phyloP scores from a whole-genome alignment of 64 coral and sea anemone species.

The Stylophora pistillata region DNA sequence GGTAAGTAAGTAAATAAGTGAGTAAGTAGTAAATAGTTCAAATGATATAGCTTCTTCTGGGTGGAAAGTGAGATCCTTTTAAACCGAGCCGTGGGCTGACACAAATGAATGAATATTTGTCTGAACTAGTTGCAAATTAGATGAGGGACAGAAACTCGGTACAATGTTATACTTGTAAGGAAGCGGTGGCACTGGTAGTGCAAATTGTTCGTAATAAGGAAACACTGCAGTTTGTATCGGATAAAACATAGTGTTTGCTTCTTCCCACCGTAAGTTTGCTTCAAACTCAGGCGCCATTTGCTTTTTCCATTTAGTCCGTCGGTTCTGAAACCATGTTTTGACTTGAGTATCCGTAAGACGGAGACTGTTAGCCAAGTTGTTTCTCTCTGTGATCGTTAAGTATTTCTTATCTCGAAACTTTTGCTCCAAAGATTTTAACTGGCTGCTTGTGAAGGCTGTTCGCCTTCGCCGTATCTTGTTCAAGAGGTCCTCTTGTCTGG shows the following conservation, averaged over 20 bases:
- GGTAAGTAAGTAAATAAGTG: too few relatives aligned
- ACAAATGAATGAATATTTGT: slow-evolving; percentile 58
- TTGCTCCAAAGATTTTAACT: slow-evolving; percentile 90
- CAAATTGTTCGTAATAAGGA: too few relatives aligned
- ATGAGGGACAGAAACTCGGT: slow-evolving; percentile 58
- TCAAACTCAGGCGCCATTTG: slow-evolving; percentile 74
- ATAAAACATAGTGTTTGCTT: slow-evolving; percentile 31
- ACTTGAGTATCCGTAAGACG: slow-evolving; percentile 91
- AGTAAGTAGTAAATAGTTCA: background rate
- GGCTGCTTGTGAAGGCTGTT: slow-evolving; percentile 92
- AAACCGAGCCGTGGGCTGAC: background rate
- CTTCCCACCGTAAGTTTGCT: slow-evolving; percentile 40
- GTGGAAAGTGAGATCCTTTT: background rate
- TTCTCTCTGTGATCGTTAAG: slow-evolving; percentile 89
- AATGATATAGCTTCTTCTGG: background rate
- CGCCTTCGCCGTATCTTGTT: slow-evolving; percentile 74
- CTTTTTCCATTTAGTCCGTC: slow-evolving; percentile 97
- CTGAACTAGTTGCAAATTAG: slow-evolving; percentile 56
- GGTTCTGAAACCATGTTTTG: slow-evolving; percentile 99
- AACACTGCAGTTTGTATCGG: background rate
- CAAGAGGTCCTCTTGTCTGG: slow-evolving; percentile 13
- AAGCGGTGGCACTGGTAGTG: slow-evolving; percentile 30
- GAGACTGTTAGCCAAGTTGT: slow-evolving; percentile 79
- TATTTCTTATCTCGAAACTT: slow-evolving; percentile 96
- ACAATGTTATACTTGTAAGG: slow-evolving; percentile 11